These are phyloP conservation scores for Epizoanthus rinbou DNA, from an alignment of 92 coral and sea anemone species.

Conservation along the genomic window DNA sequence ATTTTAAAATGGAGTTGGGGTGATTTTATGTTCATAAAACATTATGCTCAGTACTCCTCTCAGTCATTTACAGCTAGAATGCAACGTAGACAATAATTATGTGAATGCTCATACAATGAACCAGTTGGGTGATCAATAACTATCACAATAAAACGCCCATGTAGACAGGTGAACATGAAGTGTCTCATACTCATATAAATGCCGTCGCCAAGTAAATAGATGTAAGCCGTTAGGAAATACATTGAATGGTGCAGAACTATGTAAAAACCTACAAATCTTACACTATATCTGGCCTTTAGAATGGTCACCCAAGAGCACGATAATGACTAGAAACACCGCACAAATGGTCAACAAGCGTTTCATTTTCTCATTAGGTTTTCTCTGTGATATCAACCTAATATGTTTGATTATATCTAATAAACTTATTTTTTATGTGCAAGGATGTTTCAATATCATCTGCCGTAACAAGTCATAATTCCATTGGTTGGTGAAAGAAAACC, in stretches of 20 bases:
- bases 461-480: background rate
- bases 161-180: background rate
- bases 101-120: conserved; percentile 6
- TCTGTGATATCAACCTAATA: background rate
- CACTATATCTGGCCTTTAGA: background rate
- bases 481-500: background rate
- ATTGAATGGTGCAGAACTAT: background rate
- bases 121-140: background rate
- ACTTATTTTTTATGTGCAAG: background rate
- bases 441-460: conserved; percentile 9
- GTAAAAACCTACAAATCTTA: no score
- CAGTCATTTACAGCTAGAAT: background rate
- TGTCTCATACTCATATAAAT: conserved; percentile 4
- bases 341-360: background rate
- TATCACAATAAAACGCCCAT: conserved; percentile 2
- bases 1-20: no score
- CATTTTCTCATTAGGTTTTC: background rate
- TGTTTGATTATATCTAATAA: background rate
- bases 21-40: no score
- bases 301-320: background rate
- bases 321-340: conserved; percentile 13
- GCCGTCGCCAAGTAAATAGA: background rate
- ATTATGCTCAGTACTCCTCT: no score
- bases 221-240: background rate
- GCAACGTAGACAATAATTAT: background rate